Percentiles rank a stretch among this genome's conserved stretches.
phyloP scores from a whole-genome alignment of 2,888 invertebrate species.

The Sinopyrophorus schimmeli region DNA sequence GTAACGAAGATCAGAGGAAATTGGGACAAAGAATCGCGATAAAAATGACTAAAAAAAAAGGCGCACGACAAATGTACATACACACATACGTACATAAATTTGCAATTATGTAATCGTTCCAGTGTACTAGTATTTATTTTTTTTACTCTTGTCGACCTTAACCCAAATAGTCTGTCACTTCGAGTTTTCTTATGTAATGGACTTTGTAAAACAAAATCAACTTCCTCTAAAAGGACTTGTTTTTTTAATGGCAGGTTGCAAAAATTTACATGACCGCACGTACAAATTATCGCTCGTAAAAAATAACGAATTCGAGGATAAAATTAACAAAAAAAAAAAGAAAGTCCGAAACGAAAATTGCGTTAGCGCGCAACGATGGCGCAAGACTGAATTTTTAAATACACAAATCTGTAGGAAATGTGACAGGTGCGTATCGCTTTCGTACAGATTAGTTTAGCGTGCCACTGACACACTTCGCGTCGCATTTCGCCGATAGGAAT shows the following conservation, averaged over 20 bases:
- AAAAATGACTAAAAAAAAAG: no score
- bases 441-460: constrained; percentile 12
- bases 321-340: not conserved
- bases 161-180: constrained; percentile 48
- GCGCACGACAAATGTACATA: not conserved
- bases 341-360: constrained; percentile 4
- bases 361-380: no score
- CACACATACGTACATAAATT: constrained; percentile 1
- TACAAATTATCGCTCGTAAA: constrained; percentile 1
- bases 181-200: constrained; percentile 46
- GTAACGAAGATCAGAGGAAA: no score
- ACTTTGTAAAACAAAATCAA: constrained; percentile 46
- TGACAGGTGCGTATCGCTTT: constrained; percentile 15
- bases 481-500: no score
- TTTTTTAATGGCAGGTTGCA: constrained; percentile 34
- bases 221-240: constrained; percentile 49
- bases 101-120: constrained; percentile 33
- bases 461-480: constrained; percentile 28
- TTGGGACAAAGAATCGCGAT: no score
- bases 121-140: constrained; percentile 42
- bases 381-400: no score
- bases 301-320: not conserved
- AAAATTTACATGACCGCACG: constrained; percentile 6
- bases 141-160: constrained; percentile 48
- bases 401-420: constrained; percentile 10